phyloP scores from a whole-genome alignment of 2,888 invertebrate genomes.

The Cristatella mucedo region DNA sequence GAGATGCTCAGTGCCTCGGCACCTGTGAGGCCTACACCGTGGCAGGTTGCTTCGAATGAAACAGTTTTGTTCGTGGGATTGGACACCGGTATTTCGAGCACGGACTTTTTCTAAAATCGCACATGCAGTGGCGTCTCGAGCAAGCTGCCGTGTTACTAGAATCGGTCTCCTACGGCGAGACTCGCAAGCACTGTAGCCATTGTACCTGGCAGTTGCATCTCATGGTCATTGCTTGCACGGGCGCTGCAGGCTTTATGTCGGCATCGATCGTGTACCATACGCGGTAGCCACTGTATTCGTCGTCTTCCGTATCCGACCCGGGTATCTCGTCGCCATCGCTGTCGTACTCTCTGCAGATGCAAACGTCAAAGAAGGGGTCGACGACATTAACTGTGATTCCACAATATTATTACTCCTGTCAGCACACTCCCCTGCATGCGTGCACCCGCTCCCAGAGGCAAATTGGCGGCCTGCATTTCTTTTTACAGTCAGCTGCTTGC shows the following conservation, averaged over 20 bases:
- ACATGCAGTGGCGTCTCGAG: too few species aligned
- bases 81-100: slow-evolving; percentile 29
- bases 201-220: slow-evolving; percentile 34
- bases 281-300: slow-evolving; percentile 25
- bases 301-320: slow-evolving; percentile 19
- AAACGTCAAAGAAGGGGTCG: too few species aligned
- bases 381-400: too few species aligned
- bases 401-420: too few species aligned
- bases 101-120: slow-evolving; percentile 30
- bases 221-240: slow-evolving; percentile 28
- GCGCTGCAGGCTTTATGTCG: slow-evolving; percentile 28
- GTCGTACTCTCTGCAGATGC: slow-evolving; percentile 31
- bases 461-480: background rate
- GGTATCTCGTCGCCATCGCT: slow-evolving; percentile 36
- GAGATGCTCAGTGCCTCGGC: slow-evolving; percentile 19
- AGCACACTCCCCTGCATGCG: too few species aligned
- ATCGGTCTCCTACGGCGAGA: too few species aligned
- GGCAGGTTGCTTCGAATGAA: slow-evolving; percentile 22
- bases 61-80: slow-evolving; percentile 30
- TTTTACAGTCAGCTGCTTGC: background rate
- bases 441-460: too few species aligned
- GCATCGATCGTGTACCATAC: slow-evolving; percentile 36
- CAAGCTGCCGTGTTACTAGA: too few species aligned
- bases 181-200: too few species aligned
- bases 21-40: slow-evolving; percentile 26